Base-by-base conservation (phyloP, 1,140 invertebrate genomes). In the Drosophila santomea region DNA sequence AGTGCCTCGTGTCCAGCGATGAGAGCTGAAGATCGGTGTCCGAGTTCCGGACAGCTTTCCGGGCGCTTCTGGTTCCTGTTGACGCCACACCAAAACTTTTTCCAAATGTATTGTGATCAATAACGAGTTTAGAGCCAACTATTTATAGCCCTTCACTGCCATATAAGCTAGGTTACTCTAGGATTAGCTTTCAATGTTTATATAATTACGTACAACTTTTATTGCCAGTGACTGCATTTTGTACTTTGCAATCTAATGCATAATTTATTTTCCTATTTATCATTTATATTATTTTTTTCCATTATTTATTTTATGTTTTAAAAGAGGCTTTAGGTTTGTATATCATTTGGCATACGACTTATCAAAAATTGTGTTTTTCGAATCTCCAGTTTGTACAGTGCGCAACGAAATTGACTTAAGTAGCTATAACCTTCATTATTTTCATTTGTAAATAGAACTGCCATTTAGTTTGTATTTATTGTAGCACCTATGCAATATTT, bases 1-100 rank as follows among this genome's bases (percentile, higher is more conserved):
- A 97, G 20, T 98, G 97, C 93, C 78, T 92, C 25, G 69, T 92
- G 17, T 75, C 83, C 52, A 91, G 66, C 59, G 80, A 90, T 55
- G 85, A 90, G 4, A 89, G 78, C 55, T 79, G 50, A 78, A 41
- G 44, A 57, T 57, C 35, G 45, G 45, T 55, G 39, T 36, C 41
- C 44, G 39, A 35, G 23, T 15, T 57, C 44, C 35, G 25, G 35
- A 39, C 28, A 20, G 56, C 68, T 38, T 38, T 36, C 43, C 47
- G 43, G 38, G 54, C 36, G 38, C 51, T 47, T 45, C 68, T 56
- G 77, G 82, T 86, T 85, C 81, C 81, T 85, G 82, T 71, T 75
- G 63, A 79, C 28, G 85, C 80, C 85, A 84, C 80, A 90, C 80
- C 64, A 77, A 90, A 90, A 84, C 77, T 90, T 90, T 86, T 89